A percentile compares a stretch with the other conserved stretches of the same genome.
Evolutionary conservation across 1,140 invertebrate genomes (phyloP).

Genomic region (Polypedilum pembai): DNA sequence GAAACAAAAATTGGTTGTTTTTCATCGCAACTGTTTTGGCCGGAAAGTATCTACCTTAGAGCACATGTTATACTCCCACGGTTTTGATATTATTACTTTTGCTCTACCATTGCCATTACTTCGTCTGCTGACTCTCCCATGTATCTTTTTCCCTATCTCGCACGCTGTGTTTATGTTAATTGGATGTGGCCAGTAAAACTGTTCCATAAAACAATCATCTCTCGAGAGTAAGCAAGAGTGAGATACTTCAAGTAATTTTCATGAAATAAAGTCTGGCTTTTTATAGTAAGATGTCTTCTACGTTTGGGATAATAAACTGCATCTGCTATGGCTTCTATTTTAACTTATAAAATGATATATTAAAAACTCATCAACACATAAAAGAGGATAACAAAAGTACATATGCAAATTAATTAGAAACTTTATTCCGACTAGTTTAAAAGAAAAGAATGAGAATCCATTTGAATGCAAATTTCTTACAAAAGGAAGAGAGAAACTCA

Average conservation of each 20-base stretch:
- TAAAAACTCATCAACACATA: too few relatives aligned
- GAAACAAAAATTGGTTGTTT: background rate
- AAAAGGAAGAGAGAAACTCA: background rate
- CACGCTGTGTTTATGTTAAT: background rate
- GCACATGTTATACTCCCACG: constrained; percentile 10
- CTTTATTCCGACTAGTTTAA: too few relatives aligned
- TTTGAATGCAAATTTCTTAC: background rate
- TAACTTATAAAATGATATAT: too few relatives aligned
- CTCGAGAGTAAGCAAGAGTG: too few relatives aligned
- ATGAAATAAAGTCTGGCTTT: too few relatives aligned
- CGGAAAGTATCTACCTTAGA: background rate
- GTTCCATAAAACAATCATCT: constrained; percentile 4
- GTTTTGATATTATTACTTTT: background rate
- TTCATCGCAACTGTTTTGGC: background rate
- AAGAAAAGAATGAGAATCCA: too few relatives aligned
- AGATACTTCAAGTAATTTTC: too few relatives aligned
- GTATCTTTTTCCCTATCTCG: background rate
- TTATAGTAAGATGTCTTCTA: too few relatives aligned
- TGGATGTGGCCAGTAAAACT: background rate
- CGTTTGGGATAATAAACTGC: too few relatives aligned
- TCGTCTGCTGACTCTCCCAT: background rate
- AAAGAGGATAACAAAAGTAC: too few relatives aligned
- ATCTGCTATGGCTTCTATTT: too few relatives aligned
- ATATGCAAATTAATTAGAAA: too few relatives aligned
- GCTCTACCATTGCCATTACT: background rate